phyloP scores from a whole-genome alignment of 2,797 vertebrate species.

The Danionella dracula region DNA sequence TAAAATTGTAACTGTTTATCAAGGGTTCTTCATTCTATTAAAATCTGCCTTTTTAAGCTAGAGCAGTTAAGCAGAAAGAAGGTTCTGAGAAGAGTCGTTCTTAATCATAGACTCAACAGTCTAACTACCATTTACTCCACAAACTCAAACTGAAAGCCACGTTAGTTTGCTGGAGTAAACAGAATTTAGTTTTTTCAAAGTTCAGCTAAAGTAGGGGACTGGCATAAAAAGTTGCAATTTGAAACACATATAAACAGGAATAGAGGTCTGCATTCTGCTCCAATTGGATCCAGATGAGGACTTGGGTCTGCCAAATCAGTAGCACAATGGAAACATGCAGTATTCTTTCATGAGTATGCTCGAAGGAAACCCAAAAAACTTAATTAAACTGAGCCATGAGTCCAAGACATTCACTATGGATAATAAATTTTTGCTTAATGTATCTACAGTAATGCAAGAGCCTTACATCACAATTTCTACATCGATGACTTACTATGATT shows the following conservation, averaged over 20 bases:
- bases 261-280: slow-evolving; percentile 49
- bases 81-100: neutral
- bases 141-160: slow-evolving; percentile 5
- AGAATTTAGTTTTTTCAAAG: slow-evolving; percentile 35
- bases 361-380: too few relatives aligned
- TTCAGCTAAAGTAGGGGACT: slow-evolving; percentile 41
- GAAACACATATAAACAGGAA: slow-evolving; percentile 17
- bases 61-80: neutral
- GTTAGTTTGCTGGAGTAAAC: slow-evolving; percentile 14
- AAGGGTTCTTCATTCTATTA: too few relatives aligned
- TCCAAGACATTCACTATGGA: too few relatives aligned
- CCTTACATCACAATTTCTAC: too few relatives aligned
- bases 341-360: too few relatives aligned
- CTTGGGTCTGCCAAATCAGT: slow-evolving; percentile 49
- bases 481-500: too few relatives aligned
- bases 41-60: too few relatives aligned
- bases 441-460: too few relatives aligned
- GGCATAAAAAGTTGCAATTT: slow-evolving; percentile 45
- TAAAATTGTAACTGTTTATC: too few relatives aligned
- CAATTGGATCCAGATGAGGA: slow-evolving; percentile 60
- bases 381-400: too few relatives aligned
- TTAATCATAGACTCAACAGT: neutral
- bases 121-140: neutral
- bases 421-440: too few relatives aligned
- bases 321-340: slow-evolving; percentile 66